Percentiles rank a stretch among this genome's conserved stretches.
phyloP scores from a whole-genome alignment of 2,113 vertebrate species.

The Centropus bengalensis region DNA sequence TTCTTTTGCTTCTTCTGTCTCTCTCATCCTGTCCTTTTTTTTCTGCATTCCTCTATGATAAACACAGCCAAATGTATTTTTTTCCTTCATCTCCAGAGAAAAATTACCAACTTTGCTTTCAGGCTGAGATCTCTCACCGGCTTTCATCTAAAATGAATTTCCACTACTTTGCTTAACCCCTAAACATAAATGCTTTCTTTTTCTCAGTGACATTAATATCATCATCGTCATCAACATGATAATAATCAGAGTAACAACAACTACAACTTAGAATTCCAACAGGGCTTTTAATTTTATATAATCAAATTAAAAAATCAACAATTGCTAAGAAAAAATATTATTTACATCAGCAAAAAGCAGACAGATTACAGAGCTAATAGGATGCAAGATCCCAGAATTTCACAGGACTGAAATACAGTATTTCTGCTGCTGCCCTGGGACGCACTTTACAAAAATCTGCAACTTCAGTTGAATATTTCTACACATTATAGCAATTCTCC shows the following conservation, averaged over 20 bases:
- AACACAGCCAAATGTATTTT: constrained; percentile 25
- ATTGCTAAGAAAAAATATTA: neutral
- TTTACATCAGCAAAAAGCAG: neutral
- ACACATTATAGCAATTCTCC: neutral
- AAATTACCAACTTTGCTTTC: constrained; percentile 29
- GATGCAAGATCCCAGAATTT: neutral
- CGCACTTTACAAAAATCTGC: neutral
- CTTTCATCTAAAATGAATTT: constrained; percentile 28
- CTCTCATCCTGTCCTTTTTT: neutral
- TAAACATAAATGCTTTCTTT: neutral
- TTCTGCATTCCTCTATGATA: neutral
- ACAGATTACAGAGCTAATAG: neutral
- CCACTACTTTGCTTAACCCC: constrained; percentile 1
- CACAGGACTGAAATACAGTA: neutral
- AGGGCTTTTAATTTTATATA: neutral
- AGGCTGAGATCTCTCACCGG: neutral
- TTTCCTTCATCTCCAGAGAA: neutral
- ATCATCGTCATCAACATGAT: no score
- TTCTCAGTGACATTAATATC: neutral
- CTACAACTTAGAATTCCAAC: neutral
- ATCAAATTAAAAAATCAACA: fast-evolving
- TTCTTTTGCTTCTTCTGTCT: neutral
- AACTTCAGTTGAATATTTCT: neutral
- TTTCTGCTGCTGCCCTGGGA: neutral
- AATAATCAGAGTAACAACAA: no score